Base-by-base conservation (phyloP, 2,113 vertebrate genomes). In the Eurystomus gularis region DNA sequence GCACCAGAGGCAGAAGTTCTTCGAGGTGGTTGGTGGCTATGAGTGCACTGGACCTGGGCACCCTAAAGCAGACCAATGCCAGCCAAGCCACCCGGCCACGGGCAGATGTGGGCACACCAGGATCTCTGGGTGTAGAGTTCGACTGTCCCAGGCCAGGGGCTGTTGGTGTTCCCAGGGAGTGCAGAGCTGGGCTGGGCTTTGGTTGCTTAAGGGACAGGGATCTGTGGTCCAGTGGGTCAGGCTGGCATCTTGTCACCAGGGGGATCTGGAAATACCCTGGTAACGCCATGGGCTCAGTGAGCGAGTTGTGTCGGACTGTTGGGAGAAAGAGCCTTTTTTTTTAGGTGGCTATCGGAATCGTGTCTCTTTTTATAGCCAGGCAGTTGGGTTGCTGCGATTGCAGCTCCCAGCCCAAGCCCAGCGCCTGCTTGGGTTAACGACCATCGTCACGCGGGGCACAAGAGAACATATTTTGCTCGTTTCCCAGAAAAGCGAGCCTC, bases 1-100 rank as follows among this genome's bases (percentile, higher is more conserved):
- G 42, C 42, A 44, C 12, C 42, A 44, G 42, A n/a, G 71, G 29
- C 25, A 26, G 88, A 21, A 17, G 11, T 3, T 6, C 61, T 33
- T 33, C 2, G 5, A 14, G n/a, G 39, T 1, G 3, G 17, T 21
- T 1, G 4, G 16, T 44, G 79, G 37, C 23, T 5, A 1, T 17
- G 4, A 40, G n/a, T 7, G 11, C 39, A 6, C 42, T 44, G 42
- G 42, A 44, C 42, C 42, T 44, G 42, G 42, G 16, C 42, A n/a
- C 42, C 42, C 42, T 44, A 44, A 44, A 44, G 12, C 42, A 11
- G 42, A 44, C 42, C 16, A 16, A 44, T 44, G 12, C n/a, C n/a
- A n/a, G n/a, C n/a, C n/a, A n/a, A n/a, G n/a, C n/a, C n/a, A n/a
- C n/a, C n/a, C n/a, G n/a, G n/a, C n/a, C n/a, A n/a, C n/a, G n/a